Evolutionary conservation across 1,140 invertebrate genomes (phyloP), one percentile per base, ranked within the genome.

Genomic region (roundworm (Caenorhabditis elegans)): DNA sequence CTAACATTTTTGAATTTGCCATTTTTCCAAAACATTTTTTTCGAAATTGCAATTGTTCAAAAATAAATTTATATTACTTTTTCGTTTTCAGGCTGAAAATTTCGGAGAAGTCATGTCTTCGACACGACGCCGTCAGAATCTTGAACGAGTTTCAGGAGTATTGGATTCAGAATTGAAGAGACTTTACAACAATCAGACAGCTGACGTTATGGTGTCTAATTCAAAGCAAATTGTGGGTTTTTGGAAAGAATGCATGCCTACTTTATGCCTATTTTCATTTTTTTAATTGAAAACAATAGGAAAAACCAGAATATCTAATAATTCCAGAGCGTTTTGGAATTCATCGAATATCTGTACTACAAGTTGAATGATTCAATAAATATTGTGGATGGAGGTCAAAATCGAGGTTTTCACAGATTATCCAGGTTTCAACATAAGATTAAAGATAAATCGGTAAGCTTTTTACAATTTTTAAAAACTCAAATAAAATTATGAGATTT

Each of bases 371-470:
- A 83, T 17, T 31, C 83, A 2, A 46, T 84, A 22, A 75, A 75
- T 46, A 75, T 47, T 15, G 31, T 84, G 55, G 83, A 84, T 24
- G 83, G 80, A 17, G 77, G 83, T 10, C 53, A 53, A 24, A 34
- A 51, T 22, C 22, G 55, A 15, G 82, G 76, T 4, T 83, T 49
- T 43, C 83, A 79, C 47, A 28, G 76, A 76, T 55, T 79, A 22
- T 43, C 39, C 39, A 75, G 77, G n/a, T 84, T 83, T 76, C 76
- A 83, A 19, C 83, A 84, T 43, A 83, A 78, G 46, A 48, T 84
- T 34, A 84, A 84, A 31, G 83, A 84, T 48, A 84, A 84, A 48
- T 65, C 77, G 34, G 83, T 84, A 26, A 53, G 79, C 65, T 13
- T 36, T n/a, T n/a, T n/a, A n/a, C n/a, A n/a, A n/a, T n/a, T n/a